Conservation (phyloP, 2,113 vertebrate genomes). For the Oreochromis aureus region DNA sequence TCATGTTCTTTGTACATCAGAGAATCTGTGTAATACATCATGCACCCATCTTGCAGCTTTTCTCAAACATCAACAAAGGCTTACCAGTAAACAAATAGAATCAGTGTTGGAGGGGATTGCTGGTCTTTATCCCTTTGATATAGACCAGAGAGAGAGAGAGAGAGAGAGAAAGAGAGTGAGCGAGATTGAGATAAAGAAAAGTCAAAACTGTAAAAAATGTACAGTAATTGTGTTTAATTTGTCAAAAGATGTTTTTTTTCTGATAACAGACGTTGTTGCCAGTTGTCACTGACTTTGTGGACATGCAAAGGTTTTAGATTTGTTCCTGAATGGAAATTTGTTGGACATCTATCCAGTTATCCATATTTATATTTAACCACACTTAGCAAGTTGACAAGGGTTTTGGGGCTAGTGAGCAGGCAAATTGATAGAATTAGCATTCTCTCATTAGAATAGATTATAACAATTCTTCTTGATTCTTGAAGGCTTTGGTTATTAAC, state of each 20-base stretch:
- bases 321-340: background rate
- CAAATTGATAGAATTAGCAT: background rate
- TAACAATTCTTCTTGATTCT: background rate
- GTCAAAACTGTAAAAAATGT: background rate
- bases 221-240: background rate
- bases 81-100: background rate
- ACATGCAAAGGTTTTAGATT: background rate
- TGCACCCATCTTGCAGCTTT: background rate
- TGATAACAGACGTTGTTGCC: background rate
- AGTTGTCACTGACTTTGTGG: background rate
- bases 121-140: background rate
- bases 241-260: background rate
- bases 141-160: background rate
- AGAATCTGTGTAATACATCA: background rate
- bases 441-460: background rate
- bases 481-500: background rate
- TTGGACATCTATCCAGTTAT: background rate
- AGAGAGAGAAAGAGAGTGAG: background rate
- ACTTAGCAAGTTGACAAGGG: background rate
- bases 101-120: background rate
- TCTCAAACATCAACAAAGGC: background rate
- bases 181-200: background rate
- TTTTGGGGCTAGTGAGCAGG: background rate
- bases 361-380: background rate
- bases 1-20: background rate